Conservation (phyloP, 2,888 invertebrate species). For the Anagyrus pseudococci region DNA sequence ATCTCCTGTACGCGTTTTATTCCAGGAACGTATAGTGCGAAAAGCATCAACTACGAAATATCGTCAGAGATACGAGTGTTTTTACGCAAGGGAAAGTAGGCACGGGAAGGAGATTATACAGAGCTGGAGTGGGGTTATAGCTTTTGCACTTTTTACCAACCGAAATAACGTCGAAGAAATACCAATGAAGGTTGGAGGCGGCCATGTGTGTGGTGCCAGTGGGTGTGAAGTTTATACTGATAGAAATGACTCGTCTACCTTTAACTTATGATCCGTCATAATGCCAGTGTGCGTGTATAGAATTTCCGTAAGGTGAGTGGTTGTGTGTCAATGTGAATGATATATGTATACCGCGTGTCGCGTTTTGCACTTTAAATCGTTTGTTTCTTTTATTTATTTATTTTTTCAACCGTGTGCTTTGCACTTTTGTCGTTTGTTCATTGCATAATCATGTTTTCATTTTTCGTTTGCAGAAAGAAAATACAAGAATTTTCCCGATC, state of each 20-base stretch:
- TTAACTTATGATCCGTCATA: slow-evolving; percentile 56
- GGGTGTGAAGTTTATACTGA: slow-evolving; percentile 38
- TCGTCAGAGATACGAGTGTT: too few relatives aligned
- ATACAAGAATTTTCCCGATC: slow-evolving; percentile 54
- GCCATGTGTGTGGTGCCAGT: slow-evolving; percentile 47
- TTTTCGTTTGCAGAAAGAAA: slow-evolving; percentile 50
- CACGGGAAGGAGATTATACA: background rate
- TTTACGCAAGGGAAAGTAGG: background rate
- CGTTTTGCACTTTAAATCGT: slow-evolving; percentile 20
- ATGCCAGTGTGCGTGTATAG: slow-evolving; percentile 48
- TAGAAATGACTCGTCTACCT: slow-evolving; percentile 54
- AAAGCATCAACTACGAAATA: slow-evolving; percentile 26
- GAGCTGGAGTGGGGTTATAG: background rate
- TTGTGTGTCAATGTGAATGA: slow-evolving; percentile 48
- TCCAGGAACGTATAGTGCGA: slow-evolving; percentile 18
- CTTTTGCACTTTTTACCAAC: slow-evolving; percentile 4
- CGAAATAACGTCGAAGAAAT: slow-evolving; percentile 28
- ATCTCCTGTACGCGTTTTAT: slow-evolving; percentile 4
- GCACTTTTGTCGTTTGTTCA: slow-evolving; percentile 11
- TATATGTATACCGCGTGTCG: slow-evolving; percentile 42
- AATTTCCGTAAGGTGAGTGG: slow-evolving; percentile 38
- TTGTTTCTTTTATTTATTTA: slow-evolving; percentile 10
- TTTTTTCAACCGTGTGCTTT: too few relatives aligned
- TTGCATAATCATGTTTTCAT: too few relatives aligned
- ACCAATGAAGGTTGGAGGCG: slow-evolving; percentile 50